Evolutionary conservation across 1,140 invertebrate species (phyloP), one percentile per base, ranked within the genome.

Genomic region (Drosophila trapezifrons): DNA sequence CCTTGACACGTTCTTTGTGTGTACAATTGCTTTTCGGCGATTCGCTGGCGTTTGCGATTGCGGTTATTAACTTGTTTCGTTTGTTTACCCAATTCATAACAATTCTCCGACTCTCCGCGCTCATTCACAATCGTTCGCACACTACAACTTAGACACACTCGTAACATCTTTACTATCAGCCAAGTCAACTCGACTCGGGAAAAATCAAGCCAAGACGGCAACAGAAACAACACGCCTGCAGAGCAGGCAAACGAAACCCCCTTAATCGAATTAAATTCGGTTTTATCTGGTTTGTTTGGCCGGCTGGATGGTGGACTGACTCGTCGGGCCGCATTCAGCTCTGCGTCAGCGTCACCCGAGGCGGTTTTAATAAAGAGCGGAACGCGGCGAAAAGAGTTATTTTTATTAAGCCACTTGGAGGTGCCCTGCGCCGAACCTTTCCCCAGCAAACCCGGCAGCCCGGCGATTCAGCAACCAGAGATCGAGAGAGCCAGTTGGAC

Each of bases 221-320:
- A 54, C 71, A 64, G 49, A 46, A 45, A 66, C 62, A 58, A 62
- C 73, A 67, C 49, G 57, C 73, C 62, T 56, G 58, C 62, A 70
- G 71, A 86, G 82, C 67, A 63, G 45, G 72, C 76, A 58, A 87
- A 60, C 32, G 60, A 85, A 79, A 89, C 85, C 81, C 70, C 79
- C 63, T 86, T 80, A 80, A 91, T 86, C 90, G 84, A 91, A 91
- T 86, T 91, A 80, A 91, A 91, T 72, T 91, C 90, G 84, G 90
- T 86, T 91, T 78, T 91, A 91, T 91, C 90, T 86, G 80, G 90
- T 91, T 91, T 91, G 71, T 72, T 85, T 90, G 77, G 76, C 76
- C 10, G 49, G 47, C 38, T 59, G 45, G 64, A 29, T 70, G 59
- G 46, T 15, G 12, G 57, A 40, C 32, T 56, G 37, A 25, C 18